phyloP scores from a whole-genome alignment of 2,113 vertebrate genomes.

The Notothenia rossii region DNA sequence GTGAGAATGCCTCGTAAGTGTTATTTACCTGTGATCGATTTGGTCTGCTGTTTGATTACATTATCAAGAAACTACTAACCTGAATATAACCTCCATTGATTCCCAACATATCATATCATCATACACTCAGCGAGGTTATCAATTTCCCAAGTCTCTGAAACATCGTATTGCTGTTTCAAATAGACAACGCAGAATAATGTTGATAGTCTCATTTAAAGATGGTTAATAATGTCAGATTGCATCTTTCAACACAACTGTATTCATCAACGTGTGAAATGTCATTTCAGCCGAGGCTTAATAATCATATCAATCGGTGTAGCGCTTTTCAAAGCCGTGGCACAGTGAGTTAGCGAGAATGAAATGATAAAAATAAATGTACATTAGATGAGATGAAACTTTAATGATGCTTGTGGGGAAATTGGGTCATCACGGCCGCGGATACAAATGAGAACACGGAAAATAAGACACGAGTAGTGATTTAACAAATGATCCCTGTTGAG shows the following conservation, averaged over 20 bases:
- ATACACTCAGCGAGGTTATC: not conserved
- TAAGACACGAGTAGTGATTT: constrained; percentile 12
- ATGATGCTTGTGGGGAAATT: constrained; percentile 52
- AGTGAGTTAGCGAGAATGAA: constrained; percentile 32
- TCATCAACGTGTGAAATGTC: not conserved
- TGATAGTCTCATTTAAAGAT: constrained; percentile 2
- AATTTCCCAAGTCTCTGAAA: not conserved
- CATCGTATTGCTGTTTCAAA: not conserved
- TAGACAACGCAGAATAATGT: not conserved
- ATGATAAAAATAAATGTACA: constrained; percentile 45
- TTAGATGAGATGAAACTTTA: constrained; percentile 51
- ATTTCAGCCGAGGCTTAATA: not conserved
- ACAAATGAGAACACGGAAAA: constrained; percentile 23
- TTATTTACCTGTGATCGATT: not conserved
- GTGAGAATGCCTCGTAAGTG: not conserved
- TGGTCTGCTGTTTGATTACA: not conserved
- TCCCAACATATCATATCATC: constrained; percentile 3
- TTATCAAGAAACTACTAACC: not conserved
- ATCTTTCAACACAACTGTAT: not conserved
- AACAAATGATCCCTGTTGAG: constrained; percentile 11
- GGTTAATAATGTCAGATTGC: not conserved
- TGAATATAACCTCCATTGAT: constrained; percentile 1
- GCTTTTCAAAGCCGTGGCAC: not conserved
- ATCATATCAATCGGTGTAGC: constrained; percentile 23
- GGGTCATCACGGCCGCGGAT: constrained; percentile 40